Evolutionary conservation across 2,888 invertebrate genomes (phyloP), one percentile per base, ranked within the genome.

Genomic region (Drosophila gaucha): DNA sequence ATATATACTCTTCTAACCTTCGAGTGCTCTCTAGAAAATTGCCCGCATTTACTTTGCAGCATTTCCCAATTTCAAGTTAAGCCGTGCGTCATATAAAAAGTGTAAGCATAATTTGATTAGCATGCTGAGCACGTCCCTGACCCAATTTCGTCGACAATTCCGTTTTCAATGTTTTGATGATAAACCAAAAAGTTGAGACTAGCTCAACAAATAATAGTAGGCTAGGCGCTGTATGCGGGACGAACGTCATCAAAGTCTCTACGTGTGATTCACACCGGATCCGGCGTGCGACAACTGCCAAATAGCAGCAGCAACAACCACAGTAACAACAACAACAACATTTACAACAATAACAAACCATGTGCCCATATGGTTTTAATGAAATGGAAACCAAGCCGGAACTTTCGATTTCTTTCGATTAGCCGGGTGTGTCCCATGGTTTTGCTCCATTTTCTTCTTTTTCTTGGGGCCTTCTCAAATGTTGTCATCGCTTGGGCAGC

Each of bases 111-210:
- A 78, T 65, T 67, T 67, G 57, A 84, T 84, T 88, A 88, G 80
- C 80, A 86, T 83, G 74, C 83, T 73, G 62, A 72, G 80, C 80
- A 86, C 80, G 88, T 85, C 88, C 88, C 88, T 85, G 84, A 85
- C 84, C 86, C 84, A 88, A 88, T 71, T 54, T 22, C 72, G 52
- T 44, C 5, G 36, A 8, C 36, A 55, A 67, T 69, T 78, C 54
- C 58, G 60, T 63, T 67, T 77, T 54, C 51, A 14, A 49, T 28
- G 44, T 72, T 49, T 22, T 51, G 64, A 65, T 50, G 52, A 51
- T 49, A 33, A 35, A 22, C 50, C 26, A 24, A 18, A 50, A 50
- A 20, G 43, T 46, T 38, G 54, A 60, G 69, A 56, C 71, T 60
- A 41, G 58, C 70, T 43, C 57, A 64, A 59, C 22, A 55, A 58